These are phyloP conservation scores for Thalassarche chlororhynchos DNA, from an alignment of 2,113 vertebrate genomes.

Conservation along the genomic window DNA sequence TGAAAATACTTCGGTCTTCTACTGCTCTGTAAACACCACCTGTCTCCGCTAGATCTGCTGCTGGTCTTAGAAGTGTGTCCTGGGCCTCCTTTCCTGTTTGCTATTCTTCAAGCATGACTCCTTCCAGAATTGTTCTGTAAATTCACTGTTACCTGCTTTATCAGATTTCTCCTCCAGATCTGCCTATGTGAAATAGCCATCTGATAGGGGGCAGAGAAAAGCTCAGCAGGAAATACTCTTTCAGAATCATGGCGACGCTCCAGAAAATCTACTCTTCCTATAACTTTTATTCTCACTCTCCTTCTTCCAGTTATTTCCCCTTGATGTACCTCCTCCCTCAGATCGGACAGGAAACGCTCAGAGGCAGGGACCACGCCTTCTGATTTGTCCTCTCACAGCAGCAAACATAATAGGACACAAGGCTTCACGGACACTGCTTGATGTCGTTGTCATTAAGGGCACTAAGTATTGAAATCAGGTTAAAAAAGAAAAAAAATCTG, in stretches of 20 bases:
- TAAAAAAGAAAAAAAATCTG: neutral
- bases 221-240: neutral
- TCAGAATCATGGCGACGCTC: neutral
- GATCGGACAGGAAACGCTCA: accelerated
- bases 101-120: neutral
- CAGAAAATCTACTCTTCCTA: neutral
- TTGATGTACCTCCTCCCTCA: neutral
- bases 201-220: neutral
- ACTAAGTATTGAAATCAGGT: neutral
- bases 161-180: neutral
- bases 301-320: neutral
- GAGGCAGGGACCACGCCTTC: neutral
- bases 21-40: neutral
- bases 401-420: neutral
- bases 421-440: accelerated
- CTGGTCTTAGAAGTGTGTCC: neutral
- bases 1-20: neutral
- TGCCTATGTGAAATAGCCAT: neutral
- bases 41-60: neutral
- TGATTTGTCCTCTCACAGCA: neutral
- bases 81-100: neutral
- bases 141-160: neutral
- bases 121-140: neutral
- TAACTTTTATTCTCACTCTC: neutral
- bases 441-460: neutral